Evolutionary conservation across 2,113 vertebrate genomes (phyloP), one percentile per base, ranked within the genome.

Genomic region (Dromas ardeola): DNA sequence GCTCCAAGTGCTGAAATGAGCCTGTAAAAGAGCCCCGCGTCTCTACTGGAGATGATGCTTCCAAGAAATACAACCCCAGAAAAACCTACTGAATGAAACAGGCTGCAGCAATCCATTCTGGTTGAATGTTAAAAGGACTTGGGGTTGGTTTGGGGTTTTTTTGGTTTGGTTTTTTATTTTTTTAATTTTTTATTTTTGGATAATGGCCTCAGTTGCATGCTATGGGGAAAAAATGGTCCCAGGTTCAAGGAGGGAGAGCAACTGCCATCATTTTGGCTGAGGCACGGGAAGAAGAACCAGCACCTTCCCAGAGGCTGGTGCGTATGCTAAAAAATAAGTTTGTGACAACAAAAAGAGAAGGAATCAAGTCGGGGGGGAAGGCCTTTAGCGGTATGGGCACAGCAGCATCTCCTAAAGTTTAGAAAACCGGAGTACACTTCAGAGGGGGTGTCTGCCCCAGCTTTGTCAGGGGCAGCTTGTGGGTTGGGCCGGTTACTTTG

Each of bases 301-400:
- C 25, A 63, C 38, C 27, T 53, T 40, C 22, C 53, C 67, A 53
- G 55, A 2, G 2, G 84, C 80, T 77, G 49, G 12, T 50, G 10
- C 27, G 18, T 5, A 3, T 4, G 29, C n/a, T 77, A 47, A 55
- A 88, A 53, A 12, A 2, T 4, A 42, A 53, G 32, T 62, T n/a
- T 84, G 69, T 63, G 43, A 69, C 29, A 50, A 65, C 1, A 26
- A 58, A 56, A 56, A 47, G 42, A 50, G 38, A 62, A 29, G 17
- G 36, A 50, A 52, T 61, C 22, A 62, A 58, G 21, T 9, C 0
- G 0, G 11, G 19, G 27, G 10, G 27, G 8, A 34, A 50, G 5
- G 20, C 12, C 25, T 72, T 67, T 4, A 81, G 56, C 52, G 53
- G 38, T 13, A 14, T 3, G 19, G 62, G 66, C 71, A 74, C 23